phyloP scores from a whole-genome alignment of 2,113 vertebrate species.

The Aspidoscelis tigris region DNA sequence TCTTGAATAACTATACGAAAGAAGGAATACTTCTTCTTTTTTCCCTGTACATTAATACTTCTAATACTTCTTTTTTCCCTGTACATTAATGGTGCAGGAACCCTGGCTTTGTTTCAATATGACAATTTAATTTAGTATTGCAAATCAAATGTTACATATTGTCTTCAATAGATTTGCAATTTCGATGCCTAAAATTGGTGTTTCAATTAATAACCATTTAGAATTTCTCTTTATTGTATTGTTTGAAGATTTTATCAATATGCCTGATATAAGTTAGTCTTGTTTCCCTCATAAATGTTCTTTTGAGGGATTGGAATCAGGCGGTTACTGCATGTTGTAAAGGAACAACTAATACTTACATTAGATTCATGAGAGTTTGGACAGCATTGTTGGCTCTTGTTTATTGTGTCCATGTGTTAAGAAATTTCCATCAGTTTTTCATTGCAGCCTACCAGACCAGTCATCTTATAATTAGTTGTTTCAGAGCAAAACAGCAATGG shows the following conservation, averaged over 20 bases:
- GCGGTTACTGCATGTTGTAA: background rate
- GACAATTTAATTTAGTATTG: too few relatives aligned
- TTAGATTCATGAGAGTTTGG: conserved; percentile 3
- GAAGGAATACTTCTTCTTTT: too few relatives aligned
- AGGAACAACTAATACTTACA: background rate
- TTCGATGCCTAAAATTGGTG: too few relatives aligned
- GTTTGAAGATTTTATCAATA: conserved; percentile 26
- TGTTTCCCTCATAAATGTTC: too few relatives aligned
- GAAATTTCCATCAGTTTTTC: background rate
- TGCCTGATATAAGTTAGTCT: conserved; percentile 30
- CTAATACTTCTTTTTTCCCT: too few relatives aligned
- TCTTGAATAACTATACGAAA: too few relatives aligned
- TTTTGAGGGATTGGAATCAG: conserved; percentile 10
- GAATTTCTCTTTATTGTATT: conserved; percentile 23
- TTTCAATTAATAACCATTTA: too few relatives aligned
- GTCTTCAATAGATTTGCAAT: too few relatives aligned
- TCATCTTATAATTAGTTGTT: background rate
- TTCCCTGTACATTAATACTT: too few relatives aligned
- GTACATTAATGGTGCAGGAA: too few relatives aligned
- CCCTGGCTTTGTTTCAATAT: too few relatives aligned
- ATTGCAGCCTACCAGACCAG: background rate
- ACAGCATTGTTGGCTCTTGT: background rate
- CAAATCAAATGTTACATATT: too few relatives aligned
- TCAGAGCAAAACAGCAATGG: background rate
- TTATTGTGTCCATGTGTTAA: conserved; percentile 1